Percentiles rank a stretch among this genome's conserved stretches.
These are phyloP conservation scores for Burhinus bistriatus DNA, from an alignment of 2,113 vertebrate species.

Conservation along the genomic window DNA sequence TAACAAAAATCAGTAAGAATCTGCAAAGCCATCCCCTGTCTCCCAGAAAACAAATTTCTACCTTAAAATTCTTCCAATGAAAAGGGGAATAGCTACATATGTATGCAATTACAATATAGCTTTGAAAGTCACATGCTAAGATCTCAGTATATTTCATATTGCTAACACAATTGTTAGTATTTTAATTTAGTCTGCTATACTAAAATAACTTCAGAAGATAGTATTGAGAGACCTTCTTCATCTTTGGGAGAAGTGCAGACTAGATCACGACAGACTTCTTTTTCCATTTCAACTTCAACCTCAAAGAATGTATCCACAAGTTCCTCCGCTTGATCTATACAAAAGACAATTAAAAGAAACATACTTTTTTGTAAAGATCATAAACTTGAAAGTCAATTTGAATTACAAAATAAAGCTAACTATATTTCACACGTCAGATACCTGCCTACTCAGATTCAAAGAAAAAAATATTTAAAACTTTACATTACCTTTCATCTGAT, in stretches of 20 bases:
- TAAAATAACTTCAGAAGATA: not conserved
- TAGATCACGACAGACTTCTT: constrained; percentile 94
- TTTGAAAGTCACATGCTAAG: not conserved
- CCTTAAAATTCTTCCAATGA: not conserved
- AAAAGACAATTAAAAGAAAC: not conserved
- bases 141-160: not conserved
- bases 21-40: not conserved
- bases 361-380: not conserved
- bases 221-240: constrained; percentile 87
- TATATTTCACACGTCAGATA: not conserved
- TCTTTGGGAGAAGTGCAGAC: constrained; percentile 95
- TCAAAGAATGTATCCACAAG: constrained; percentile 96
- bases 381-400: not conserved
- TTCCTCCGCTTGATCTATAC: constrained; percentile 85
- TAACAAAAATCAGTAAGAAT: not conserved
- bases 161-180: not conserved
- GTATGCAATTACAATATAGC: not conserved
- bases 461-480: not conserved
- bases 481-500: constrained; percentile 83
- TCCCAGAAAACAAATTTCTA: not conserved
- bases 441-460: not conserved
- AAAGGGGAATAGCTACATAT: not conserved
- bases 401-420: not conserved
- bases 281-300: constrained; percentile 98
- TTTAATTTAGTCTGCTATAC: not conserved